A percentile compares a stretch with the other conserved stretches of the same genome.
These are phyloP conservation scores for Drosophila longiperda DNA, from an alignment of 2,888 invertebrate genomes.

Conservation along the genomic window DNA sequence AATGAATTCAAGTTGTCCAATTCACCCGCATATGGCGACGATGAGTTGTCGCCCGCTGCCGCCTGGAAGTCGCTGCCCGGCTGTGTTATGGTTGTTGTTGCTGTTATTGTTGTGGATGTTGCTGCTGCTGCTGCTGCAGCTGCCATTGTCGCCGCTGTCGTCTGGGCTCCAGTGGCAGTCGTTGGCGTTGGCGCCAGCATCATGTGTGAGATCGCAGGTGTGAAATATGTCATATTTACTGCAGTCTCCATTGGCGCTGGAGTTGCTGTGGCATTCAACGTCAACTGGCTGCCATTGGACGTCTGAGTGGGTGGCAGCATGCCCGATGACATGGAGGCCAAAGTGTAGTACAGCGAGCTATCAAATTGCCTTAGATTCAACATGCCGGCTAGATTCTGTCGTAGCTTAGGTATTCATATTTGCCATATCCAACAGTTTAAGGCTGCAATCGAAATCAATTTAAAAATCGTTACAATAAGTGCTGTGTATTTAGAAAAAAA, in stretches of 20 bases:
- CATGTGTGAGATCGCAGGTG: conserved; percentile 82
- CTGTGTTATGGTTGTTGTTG: conserved; percentile 37
- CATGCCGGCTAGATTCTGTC: conserved; percentile 42
- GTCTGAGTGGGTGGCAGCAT: conserved; percentile 48
- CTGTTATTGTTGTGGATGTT: conserved; percentile 51
- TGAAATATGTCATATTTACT: conserved; percentile 74
- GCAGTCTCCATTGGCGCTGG: conserved; percentile 38
- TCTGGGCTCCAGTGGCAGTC: conserved; percentile 43
- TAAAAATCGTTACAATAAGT: conserved; percentile 9
- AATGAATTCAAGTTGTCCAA: conserved; percentile 83
- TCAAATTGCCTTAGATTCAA: conserved; percentile 73
- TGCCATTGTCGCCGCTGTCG: conserved; percentile 79
- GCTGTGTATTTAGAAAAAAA: neutral
- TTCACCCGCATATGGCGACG: conserved; percentile 55
- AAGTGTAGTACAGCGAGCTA: conserved; percentile 66
- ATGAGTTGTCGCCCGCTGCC: conserved; percentile 47
- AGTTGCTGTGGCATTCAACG: conserved; percentile 35
- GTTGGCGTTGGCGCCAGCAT: conserved; percentile 80
- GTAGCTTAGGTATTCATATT: conserved; percentile 10
- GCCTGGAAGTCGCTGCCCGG: conserved; percentile 45
- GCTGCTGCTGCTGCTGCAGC: conserved; percentile 60
- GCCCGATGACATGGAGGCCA: conserved; percentile 60
- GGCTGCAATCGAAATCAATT: conserved; percentile 34
- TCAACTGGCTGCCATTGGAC: conserved; percentile 54
- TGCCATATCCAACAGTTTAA: conserved; percentile 18